These are phyloP conservation scores for Pogonomyrmex californicus DNA, from an alignment of 1,140 invertebrate genomes.

Conservation along the genomic window DNA sequence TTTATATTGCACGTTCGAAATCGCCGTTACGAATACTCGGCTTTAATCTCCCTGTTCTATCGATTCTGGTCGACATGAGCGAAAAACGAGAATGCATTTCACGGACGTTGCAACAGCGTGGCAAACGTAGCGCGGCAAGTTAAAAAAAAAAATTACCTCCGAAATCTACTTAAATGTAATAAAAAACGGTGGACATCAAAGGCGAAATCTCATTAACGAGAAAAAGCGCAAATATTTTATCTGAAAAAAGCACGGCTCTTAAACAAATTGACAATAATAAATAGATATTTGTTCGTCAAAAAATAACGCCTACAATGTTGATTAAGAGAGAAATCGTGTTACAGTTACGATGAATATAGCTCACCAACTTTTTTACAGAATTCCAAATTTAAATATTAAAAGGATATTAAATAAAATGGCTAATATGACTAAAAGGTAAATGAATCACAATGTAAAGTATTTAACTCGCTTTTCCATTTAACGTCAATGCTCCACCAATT, in stretches of 20 bases:
- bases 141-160: conserved; percentile 54
- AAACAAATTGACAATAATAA: conserved; percentile 58
- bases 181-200: conserved; percentile 58
- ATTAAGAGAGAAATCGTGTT: conserved; percentile 40
- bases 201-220: conserved; percentile 54
- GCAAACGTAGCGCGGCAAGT: conserved; percentile 17
- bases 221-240: conserved; percentile 49
- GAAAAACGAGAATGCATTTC: conserved; percentile 49
- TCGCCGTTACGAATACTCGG: conserved; percentile 38
- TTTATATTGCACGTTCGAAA: conserved; percentile 6
- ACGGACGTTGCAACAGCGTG: conserved; percentile 33
- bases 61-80: conserved; percentile 38
- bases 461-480: neutral
- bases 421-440: neutral
- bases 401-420: conserved; percentile 16
- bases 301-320: conserved; percentile 19
- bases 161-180: conserved; percentile 52
- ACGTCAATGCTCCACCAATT: neutral
- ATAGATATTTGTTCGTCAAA: conserved; percentile 40
- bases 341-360: conserved; percentile 1
- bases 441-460: neutral
- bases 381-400: conserved; percentile 29
- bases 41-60: conserved; percentile 27
- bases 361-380: neutral
- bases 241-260: conserved; percentile 48